Evolutionary conservation across 2,113 vertebrate genomes (phyloP), one percentile per base, ranked within the genome.

Genomic region (Callaeas wilsoni): DNA sequence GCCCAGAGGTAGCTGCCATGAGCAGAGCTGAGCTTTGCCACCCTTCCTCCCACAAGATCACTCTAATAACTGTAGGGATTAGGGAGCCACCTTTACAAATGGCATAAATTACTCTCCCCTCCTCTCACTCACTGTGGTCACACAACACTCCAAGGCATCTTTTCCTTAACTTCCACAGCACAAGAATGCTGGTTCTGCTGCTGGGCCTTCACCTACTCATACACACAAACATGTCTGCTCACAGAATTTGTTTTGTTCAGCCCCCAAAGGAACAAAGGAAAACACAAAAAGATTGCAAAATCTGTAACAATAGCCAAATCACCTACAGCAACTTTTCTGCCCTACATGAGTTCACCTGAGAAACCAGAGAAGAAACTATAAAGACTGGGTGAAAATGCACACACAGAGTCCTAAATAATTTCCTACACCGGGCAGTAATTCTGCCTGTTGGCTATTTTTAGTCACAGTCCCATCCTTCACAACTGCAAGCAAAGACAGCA

Each of bases 151-250:
- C 16, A 18, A 77, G n/a, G 33, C 41, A 74, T 18, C n/a, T 63
- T 50, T 6, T 33, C 39, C 49, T 26, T 7, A 33, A 33, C 16
- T 57, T 52, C 20, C 27, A 30, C 29, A 69, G 53, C 53, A 69
- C n/a, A 57, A 26, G 29, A 62, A 70, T 16, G 11, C 65, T 17
- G 41, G 41, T 2, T 2, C 19, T 59, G 56, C 32, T 76, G 46
- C 50, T 85, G 39, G 46, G 52, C n/a, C 33, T 57, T 57, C 35
- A 49, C 15, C 35, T 65, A 16, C 26, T 69, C 44, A 19, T 1
- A 57, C 7, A 65, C 0, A 57, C 7, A 67, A 59, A 16, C 2
- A 0, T 7, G 12, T 63, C 41, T 8, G 2, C 32, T 37, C 53
- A 63, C 8, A 50, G 44, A 11, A 30, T 39, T 79, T 42, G 10